These are phyloP conservation scores for Anolis sagrei DNA, from an alignment of 2,113 vertebrate genomes.

Conservation along the genomic window DNA sequence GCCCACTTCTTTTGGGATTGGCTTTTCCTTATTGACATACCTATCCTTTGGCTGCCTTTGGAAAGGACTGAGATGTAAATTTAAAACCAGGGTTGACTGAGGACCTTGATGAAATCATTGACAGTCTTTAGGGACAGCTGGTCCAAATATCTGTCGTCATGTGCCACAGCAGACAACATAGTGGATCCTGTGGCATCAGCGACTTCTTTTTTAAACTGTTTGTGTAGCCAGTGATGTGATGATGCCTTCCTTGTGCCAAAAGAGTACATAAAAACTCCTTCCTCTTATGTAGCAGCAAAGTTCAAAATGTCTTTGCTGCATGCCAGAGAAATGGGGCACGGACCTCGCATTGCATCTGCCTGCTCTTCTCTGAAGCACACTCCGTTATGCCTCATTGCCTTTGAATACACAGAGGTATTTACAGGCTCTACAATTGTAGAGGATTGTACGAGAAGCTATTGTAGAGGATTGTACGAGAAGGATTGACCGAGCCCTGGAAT, in stretches of 20 bases:
- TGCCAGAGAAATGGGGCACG: neutral
- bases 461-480: too few species aligned
- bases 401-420: neutral
- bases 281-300: neutral
- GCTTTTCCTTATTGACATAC: neutral
- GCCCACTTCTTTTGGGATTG: neutral
- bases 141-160: conserved; percentile 26
- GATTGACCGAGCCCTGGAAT: neutral
- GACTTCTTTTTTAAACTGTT: neutral
- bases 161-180: neutral
- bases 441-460: too few species aligned
- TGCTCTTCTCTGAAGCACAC: neutral
- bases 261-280: neutral
- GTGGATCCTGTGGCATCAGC: neutral
- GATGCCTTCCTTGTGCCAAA: neutral
- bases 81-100: conserved; percentile 31
- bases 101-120: conserved; percentile 22
- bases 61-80: conserved; percentile 18
- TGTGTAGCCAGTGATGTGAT: neutral
- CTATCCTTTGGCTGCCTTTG: neutral
- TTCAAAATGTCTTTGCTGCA: neutral
- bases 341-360: neutral
- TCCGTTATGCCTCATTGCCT: neutral
- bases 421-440: neutral
- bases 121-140: conserved; percentile 10